Evolutionary conservation across 1,140 invertebrate species (phyloP), one percentile per base, ranked within the genome.

Genomic region (Halictus rubicundus): DNA sequence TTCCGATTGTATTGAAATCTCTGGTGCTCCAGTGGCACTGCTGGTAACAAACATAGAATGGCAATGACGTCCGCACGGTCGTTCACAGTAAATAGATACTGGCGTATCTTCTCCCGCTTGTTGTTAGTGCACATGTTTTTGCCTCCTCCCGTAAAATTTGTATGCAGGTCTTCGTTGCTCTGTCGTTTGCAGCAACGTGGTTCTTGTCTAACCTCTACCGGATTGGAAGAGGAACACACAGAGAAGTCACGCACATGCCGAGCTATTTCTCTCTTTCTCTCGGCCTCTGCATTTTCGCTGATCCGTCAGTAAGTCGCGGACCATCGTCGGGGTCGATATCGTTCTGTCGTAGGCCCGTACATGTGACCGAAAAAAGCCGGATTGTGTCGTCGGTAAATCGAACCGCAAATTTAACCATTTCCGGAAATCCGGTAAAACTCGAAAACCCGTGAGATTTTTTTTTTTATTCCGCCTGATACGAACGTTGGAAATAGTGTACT

Each of bases 291-390:
- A 69, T 84, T 80, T 78, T 81, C 86, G 60, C 57, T 64, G 60
- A 70, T 70, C 68, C 72, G 81, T 78, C 79, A 86, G 86, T 87
- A 78, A 78, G 66, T 81, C 61, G 79, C 68, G 63, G 63, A 57
- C 80, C 39, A 66, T 73, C 80, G 77, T 70, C 70, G 74, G 74
- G 80, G 66, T 74, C 68, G 77, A 57, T 74, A 72, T 32, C 16
- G 27, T 61, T 69, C 49, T 21, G 25, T 42, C 19, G 57, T 25
- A 25, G 54, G 49, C 16, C 16, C 32, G 65, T 77, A 61, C 25
- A 69, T 69, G 65, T 61, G 54, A 68, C 32, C 54, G 65, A 68
- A 69, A 68, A 69, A 49, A n/a, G 49, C 42, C 54, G 23, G 27
- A 64, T 32, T 32, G 65, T 77, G 59, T 37, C 57, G 39, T 68